These are phyloP conservation scores for Sparus aurata DNA, from an alignment of 2,797 vertebrate genomes.

Conservation along the genomic window DNA sequence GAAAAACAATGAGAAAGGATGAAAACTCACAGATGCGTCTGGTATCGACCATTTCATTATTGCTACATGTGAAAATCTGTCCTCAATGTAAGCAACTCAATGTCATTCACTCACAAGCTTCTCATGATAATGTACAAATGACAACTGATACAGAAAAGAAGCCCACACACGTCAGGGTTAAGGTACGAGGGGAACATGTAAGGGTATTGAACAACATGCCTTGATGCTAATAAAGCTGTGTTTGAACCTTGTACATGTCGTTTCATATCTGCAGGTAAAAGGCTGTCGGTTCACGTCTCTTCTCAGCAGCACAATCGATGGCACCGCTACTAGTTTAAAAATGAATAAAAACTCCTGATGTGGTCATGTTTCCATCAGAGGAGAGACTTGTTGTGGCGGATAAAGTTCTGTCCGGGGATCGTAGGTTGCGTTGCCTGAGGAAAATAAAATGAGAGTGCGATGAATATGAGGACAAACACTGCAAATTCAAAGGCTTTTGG, in stretches of 20 bases:
- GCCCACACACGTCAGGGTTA: conserved; percentile 23
- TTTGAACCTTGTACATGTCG: conserved; percentile 61
- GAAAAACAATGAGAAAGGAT: conserved; percentile 24
- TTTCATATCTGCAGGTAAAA: conserved; percentile 38
- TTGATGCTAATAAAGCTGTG: conserved; percentile 73
- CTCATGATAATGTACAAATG: conserved; percentile 57
- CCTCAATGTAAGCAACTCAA: conserved; percentile 10
- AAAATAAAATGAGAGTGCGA: background rate
- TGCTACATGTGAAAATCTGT: conserved; percentile 56
- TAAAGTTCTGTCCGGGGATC: conserved; percentile 7
- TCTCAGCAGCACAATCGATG: conserved; percentile 38
- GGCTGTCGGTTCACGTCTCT: conserved; percentile 24
- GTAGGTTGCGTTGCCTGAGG: conserved; percentile 48
- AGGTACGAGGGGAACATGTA: conserved; percentile 16
- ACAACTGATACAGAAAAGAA: conserved; percentile 42
- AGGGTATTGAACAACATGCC: conserved; percentile 57
- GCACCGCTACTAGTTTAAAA: conserved; percentile 11
- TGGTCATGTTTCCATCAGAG: conserved; percentile 18
- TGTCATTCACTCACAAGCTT: conserved; percentile 40
- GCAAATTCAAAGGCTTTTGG: no score
- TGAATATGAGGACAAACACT: background rate
- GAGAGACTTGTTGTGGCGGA: conserved; percentile 7
- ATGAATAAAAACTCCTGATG: conserved; percentile 17
- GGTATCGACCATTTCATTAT: conserved; percentile 39
- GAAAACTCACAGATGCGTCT: conserved; percentile 10